These are phyloP conservation scores for Nephrotoma appendiculata DNA, from an alignment of 2,888 invertebrate genomes.

Conservation along the genomic window DNA sequence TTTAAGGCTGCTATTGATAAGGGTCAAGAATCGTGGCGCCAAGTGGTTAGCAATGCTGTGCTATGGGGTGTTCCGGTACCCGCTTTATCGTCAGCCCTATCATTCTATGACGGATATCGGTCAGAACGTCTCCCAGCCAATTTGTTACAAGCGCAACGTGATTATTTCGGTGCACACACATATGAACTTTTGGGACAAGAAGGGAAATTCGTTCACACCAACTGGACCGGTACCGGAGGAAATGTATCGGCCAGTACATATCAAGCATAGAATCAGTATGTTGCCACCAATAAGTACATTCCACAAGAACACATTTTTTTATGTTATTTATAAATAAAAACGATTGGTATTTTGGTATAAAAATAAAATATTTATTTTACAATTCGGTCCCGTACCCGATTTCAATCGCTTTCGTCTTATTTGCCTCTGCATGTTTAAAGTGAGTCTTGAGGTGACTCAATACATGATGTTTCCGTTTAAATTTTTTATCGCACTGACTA, in stretches of 20 bases:
- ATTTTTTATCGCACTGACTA: constrained; percentile 17
- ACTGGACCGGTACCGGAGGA: constrained; percentile 98
- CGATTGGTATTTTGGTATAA: constrained; percentile 2
- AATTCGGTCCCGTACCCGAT: neutral
- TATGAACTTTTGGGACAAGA: constrained; percentile 80
- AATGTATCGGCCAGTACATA: constrained; percentile 91
- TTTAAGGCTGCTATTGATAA: constrained; percentile 71
- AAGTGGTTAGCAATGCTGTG: constrained; percentile 57
- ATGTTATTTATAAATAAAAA: neutral
- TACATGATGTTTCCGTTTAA: constrained; percentile 22
- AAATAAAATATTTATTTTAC: neutral
- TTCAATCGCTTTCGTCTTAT: neutral
- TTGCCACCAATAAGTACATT: neutral
- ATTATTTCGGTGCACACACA: constrained; percentile 98
- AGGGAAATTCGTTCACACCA: constrained; percentile 87
- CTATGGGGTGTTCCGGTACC: constrained; percentile 86
- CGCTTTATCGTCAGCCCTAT: constrained; percentile 80
- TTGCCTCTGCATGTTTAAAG: neutral
- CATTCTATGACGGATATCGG: constrained; percentile 96
- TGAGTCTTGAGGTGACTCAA: constrained; percentile 12
- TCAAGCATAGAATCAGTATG: constrained; percentile 40
- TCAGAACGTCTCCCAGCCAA: constrained; percentile 82
- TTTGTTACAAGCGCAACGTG: constrained; percentile 90
- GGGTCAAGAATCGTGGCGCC: constrained; percentile 73
- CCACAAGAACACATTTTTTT: neutral